Evolutionary conservation across 2,888 invertebrate species (phyloP).

Genomic region (Sisyra terminalis): DNA sequence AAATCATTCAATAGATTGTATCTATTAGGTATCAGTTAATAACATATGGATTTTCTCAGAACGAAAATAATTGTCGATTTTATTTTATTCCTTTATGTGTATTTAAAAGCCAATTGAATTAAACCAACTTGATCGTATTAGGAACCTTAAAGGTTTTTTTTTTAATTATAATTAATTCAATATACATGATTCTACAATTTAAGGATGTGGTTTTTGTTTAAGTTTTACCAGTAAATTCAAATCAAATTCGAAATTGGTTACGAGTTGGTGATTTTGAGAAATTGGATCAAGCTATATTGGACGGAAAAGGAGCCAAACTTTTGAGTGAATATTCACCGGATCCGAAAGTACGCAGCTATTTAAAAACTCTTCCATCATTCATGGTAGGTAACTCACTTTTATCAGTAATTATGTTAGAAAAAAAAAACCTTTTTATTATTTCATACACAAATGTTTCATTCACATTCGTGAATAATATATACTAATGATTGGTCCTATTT

Average conservation of each 20-base stretch:
- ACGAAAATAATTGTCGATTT: not conserved
- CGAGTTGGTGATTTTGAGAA: slow-evolving; percentile 45
- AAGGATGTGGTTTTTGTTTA: slow-evolving; percentile 14
- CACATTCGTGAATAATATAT: not conserved
- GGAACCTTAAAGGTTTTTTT: not conserved
- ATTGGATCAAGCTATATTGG: slow-evolving; percentile 46
- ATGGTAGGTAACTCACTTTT: slow-evolving; percentile 32
- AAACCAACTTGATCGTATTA: not conserved
- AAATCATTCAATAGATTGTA: not conserved
- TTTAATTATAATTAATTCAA: not conserved
- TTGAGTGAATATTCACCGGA: slow-evolving; percentile 46
- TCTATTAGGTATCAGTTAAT: not conserved
- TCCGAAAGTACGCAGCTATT: slow-evolving; percentile 41
- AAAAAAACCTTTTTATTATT: no score
- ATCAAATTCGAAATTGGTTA: slow-evolving; percentile 36
- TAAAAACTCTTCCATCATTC: slow-evolving; percentile 48
- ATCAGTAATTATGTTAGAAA: not conserved
- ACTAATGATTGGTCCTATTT: not conserved
- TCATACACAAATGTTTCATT: not conserved
- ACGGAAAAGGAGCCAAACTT: slow-evolving; percentile 49
- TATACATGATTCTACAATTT: no score
- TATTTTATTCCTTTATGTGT: not conserved
- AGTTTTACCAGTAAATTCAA: slow-evolving; percentile 34
- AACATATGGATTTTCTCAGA: not conserved
- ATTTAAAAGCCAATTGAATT: no score